Conservation (phyloP, 2,113 vertebrate species). For the Gopherus evgoodei region DNA sequence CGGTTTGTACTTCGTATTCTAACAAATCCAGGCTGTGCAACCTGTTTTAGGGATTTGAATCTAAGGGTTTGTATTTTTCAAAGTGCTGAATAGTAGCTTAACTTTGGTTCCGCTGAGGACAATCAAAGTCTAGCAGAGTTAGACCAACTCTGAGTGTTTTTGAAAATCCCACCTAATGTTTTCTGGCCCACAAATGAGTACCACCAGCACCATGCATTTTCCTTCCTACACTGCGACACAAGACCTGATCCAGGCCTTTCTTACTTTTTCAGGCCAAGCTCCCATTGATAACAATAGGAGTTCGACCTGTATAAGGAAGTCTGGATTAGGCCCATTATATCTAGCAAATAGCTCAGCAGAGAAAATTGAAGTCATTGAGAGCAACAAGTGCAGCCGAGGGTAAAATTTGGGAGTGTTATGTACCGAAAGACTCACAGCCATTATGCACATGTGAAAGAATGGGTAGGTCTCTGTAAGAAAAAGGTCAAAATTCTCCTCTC, state of each 20-base stretch:
- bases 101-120: slow-evolving; percentile 51
- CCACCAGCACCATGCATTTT: slow-evolving; percentile 60
- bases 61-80: neutral
- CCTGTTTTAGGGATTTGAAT: neutral
- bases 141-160: slow-evolving; percentile 60
- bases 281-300: neutral
- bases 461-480: neutral
- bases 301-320: neutral
- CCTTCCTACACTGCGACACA: neutral
- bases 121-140: slow-evolving; percentile 52
- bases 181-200: slow-evolving; percentile 48
- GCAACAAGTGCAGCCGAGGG: neutral
- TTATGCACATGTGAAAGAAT: rapidly evolving
- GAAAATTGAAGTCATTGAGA: neutral
- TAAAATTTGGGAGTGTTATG: neutral
- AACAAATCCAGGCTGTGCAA: neutral
- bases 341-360: neutral
- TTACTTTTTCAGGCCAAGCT: neutral
- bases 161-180: slow-evolving; percentile 38
- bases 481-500: neutral
- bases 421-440: neutral
- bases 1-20: neutral
- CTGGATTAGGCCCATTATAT: neutral
- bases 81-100: slow-evolving; percentile 31
- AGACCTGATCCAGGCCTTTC: neutral